Conservation (phyloP, 2,888 invertebrate genomes). For the Clusia tigrina region DNA sequence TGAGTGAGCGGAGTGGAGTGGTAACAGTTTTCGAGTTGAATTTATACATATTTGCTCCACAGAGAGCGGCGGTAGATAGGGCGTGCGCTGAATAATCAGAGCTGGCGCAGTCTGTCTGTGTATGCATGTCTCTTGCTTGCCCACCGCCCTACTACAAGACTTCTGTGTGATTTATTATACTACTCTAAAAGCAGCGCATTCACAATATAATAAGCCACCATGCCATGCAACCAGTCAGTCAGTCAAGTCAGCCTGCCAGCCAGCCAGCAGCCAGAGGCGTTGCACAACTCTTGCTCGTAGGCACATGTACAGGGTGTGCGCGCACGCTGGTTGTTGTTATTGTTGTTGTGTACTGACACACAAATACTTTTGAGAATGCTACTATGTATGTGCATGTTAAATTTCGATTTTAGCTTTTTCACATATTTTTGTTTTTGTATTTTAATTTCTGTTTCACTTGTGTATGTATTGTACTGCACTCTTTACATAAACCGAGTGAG, state of each 20-base stretch:
- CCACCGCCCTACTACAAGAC: too few species aligned
- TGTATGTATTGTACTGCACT: not conserved
- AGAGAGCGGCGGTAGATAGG: not conserved
- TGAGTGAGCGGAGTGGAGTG: too few species aligned
- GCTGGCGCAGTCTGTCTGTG: not conserved
- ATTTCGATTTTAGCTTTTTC: constrained; percentile 1
- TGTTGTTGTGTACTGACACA: not conserved
- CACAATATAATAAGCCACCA: too few species aligned
- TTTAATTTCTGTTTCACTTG: not conserved
- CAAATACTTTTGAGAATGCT: not conserved
- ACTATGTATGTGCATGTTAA: not conserved
- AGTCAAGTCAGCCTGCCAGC: not conserved
- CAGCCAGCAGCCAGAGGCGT: not conserved
- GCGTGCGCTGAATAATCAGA: not conserved
- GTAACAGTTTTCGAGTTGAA: too few species aligned
- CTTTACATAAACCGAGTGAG: too few species aligned
- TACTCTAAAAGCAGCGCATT: too few species aligned
- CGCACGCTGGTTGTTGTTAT: not conserved
- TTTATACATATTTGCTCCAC: too few species aligned
- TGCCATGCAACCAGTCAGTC: too few species aligned
- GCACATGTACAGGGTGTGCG: not conserved
- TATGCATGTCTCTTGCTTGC: too few species aligned
- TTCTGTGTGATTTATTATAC: not conserved
- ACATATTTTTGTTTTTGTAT: not conserved
- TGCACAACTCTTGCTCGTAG: constrained; percentile 4